Evolutionary conservation across 2,113 vertebrate species (phyloP).

Genomic region (Globicephala melas): DNA sequence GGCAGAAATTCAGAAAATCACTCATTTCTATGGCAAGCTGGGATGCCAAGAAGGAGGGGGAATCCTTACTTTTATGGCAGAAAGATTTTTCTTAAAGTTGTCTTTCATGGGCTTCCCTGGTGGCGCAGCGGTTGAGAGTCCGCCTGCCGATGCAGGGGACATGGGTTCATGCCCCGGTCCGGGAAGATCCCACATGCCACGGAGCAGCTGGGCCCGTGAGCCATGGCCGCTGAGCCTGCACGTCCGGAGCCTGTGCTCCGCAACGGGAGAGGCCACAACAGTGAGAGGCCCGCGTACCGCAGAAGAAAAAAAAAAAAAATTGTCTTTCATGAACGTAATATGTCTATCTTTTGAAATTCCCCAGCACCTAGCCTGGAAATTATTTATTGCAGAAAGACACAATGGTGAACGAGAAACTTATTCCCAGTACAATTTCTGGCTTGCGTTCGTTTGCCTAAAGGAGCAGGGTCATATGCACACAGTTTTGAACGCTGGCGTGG

Average conservation of each 20-base stretch:
- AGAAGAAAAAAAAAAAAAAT: not conserved
- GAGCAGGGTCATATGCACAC: not conserved
- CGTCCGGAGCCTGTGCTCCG: no score
- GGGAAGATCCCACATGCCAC: no score
- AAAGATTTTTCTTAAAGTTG: conserved; percentile 82
- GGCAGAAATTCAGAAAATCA: conserved; percentile 88
- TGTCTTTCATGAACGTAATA: conserved; percentile 82
- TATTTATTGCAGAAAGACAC: conserved; percentile 72
- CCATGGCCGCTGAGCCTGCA: no score
- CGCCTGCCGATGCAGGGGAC: no score
- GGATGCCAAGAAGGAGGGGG: conserved; percentile 74
- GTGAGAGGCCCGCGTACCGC: no score
- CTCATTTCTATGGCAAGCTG: conserved; percentile 84
- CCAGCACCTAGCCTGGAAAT: conserved; percentile 68
- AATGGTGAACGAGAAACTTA: conserved; percentile 49
- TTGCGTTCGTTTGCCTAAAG: conserved; percentile 65
- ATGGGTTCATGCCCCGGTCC: no score
- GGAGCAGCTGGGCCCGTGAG: no score
- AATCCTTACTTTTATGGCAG: conserved; percentile 77
- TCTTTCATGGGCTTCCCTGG: conserved; percentile 72
- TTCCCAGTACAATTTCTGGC: conserved; percentile 61
- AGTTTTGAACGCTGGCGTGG: not conserved
- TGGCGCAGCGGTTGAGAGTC: no score
- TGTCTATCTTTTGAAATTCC: conserved; percentile 79
- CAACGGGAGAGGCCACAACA: no score